Percentiles rank a stretch among this genome's conserved stretches.
phyloP scores from a whole-genome alignment of 1,140 invertebrate genomes.

The Rhynchophorus ferrugineus region DNA sequence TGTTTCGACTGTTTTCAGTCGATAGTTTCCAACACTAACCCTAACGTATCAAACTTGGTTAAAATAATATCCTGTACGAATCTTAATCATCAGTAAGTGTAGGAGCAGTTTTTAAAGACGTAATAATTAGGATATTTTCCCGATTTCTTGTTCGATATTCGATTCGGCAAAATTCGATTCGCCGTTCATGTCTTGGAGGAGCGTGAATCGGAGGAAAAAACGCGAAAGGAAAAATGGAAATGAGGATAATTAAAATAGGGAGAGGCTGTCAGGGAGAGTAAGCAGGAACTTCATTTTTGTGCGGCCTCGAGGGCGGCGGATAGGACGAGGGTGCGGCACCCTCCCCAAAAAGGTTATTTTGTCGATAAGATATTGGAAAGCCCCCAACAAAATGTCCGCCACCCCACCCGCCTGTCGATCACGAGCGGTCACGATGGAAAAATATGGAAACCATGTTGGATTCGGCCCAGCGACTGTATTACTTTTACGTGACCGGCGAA shows the following conservation, averaged over 20 bases:
- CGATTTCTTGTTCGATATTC: too few species aligned
- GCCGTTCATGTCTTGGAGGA: too few species aligned
- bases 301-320: background rate
- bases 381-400: constrained; percentile 7
- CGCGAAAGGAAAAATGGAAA: constrained; percentile 22
- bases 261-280: constrained; percentile 7
- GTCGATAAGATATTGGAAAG: constrained; percentile 8
- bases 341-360: constrained; percentile 12
- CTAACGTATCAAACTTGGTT: too few species aligned
- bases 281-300: constrained; percentile 18
- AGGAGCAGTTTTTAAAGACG: too few species aligned
- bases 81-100: too few species aligned
- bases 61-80: too few species aligned
- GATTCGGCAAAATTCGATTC: too few species aligned
- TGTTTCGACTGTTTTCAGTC: too few species aligned
- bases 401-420: constrained; percentile 3
- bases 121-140: too few species aligned
- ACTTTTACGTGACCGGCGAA: background rate
- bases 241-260: constrained; percentile 26
- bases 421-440: background rate
- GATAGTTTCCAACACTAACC: too few species aligned
- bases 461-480: background rate
- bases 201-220: constrained; percentile 8
- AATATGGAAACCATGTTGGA: constrained; percentile 7
- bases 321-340: constrained; percentile 9